Evolutionary conservation across 2,888 invertebrate species (phyloP).

Genomic region (Atrina japonica): DNA sequence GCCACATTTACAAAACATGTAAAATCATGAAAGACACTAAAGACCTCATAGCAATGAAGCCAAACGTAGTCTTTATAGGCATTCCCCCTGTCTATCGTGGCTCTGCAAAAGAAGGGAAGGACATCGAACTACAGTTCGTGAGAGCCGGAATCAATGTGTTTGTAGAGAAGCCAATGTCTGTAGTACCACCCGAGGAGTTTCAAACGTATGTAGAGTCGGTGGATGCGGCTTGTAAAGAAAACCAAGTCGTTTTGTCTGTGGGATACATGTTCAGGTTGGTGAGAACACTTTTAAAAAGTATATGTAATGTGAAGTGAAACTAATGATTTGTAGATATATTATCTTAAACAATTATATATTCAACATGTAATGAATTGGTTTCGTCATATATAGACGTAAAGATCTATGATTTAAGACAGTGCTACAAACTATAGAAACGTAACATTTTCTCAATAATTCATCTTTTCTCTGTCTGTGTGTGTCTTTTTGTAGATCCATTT

Average conservation of each 20-base stretch:
- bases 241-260: slow-evolving; percentile 39
- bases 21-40: slow-evolving; percentile 21
- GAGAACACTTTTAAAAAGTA: too few relatives aligned
- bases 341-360: too few relatives aligned
- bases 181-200: slow-evolving; percentile 39
- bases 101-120: slow-evolving; percentile 7
- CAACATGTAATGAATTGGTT: too few relatives aligned
- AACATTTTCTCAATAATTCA: too few relatives aligned
- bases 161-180: slow-evolving; percentile 46
- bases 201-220: slow-evolving; percentile 26
- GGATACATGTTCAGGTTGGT: slow-evolving; percentile 50
- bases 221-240: slow-evolving; percentile 16
- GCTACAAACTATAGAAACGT: too few relatives aligned
- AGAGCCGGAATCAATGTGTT: slow-evolving; percentile 41
- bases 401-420: too few relatives aligned
- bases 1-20: slow-evolving; percentile 34
- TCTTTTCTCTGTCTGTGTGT: too few relatives aligned
- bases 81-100: slow-evolving; percentile 41
- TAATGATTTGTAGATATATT: too few relatives aligned
- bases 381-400: too few relatives aligned
- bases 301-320: too few relatives aligned
- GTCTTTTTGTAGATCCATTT: too few relatives aligned
- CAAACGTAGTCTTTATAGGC: slow-evolving; percentile 42
- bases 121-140: slow-evolving; percentile 36
- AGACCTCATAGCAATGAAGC: slow-evolving; percentile 29